A percentile compares a stretch with the other conserved stretches of the same genome.
Evolutionary conservation across 2,113 vertebrate genomes (phyloP).

Genomic region (Urocitellus parryii): DNA sequence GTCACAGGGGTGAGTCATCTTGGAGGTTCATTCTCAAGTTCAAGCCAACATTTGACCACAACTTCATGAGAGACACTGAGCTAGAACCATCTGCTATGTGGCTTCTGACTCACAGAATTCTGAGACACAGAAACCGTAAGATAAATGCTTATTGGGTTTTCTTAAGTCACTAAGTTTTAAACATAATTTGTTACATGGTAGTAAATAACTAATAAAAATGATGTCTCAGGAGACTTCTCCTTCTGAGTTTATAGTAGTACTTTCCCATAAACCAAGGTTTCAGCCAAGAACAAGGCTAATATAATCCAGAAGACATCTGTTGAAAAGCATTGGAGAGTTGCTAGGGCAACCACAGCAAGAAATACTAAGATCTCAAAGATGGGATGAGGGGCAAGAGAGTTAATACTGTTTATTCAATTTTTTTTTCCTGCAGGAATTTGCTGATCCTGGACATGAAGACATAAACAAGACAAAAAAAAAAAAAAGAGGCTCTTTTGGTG

Average conservation of each 20-base stretch:
- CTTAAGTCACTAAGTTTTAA: neutral
- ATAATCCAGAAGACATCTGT: conserved; percentile 2
- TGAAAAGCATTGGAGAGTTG: neutral
- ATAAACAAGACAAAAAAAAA: neutral
- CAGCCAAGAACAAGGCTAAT: conserved; percentile 37
- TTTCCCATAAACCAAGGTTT: neutral
- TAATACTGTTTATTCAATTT: neutral
- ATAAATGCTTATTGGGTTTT: neutral
- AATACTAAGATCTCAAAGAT: neutral
- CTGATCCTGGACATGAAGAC: neutral
- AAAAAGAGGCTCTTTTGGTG: neutral
- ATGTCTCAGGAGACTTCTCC: neutral
- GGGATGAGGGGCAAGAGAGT: neutral
- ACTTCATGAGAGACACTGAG: neutral
- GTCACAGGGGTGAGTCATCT: neutral
- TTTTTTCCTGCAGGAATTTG: neutral
- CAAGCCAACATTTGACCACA: neutral
- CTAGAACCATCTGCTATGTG: neutral
- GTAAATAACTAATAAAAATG: conserved; percentile 27
- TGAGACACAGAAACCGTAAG: neutral
- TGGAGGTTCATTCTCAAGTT: neutral
- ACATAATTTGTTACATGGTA: neutral
- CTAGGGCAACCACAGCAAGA: neutral
- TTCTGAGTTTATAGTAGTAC: neutral
- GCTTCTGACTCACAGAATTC: neutral